Evolutionary conservation across 2,113 vertebrate species (phyloP), one percentile per base, ranked within the genome.

Genomic region (Mobula hypostoma): DNA sequence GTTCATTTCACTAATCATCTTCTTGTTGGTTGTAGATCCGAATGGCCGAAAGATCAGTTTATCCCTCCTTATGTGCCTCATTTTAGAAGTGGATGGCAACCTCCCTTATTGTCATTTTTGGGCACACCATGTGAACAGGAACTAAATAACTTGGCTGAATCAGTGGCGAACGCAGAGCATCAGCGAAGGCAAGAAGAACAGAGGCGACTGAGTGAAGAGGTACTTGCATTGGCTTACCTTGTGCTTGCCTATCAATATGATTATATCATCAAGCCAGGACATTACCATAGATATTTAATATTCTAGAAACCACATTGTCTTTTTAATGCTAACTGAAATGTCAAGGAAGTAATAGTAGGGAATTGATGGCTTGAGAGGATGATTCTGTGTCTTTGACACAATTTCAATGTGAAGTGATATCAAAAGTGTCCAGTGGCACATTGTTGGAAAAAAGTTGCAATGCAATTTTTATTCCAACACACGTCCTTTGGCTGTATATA

Each of bases 21-120:
- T 74, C 0, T 83, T 94, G 61, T 77, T 17, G 70, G 56, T n/a
- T 58, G 0, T 95, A 99, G 99, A 96, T 85, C 97, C 87, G 98
- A 99, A 94, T 99, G 98, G 99, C 98, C 98, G 0, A 98, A 98
- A 95, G 98, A 99, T 4, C 98, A 99, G 72, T 98, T 97, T 85
- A 98, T 99, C 15, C 97, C 98, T 0, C 97, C 97, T 0, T 99
- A 98, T 0, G 87, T 96, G 0, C 97, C 98, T 6, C 96, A 95
- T 2, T 99, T 99, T 95, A 97, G 98, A 27, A 98, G 98, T 0
- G 98, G 98, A 1, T 99, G 99, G 99, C 98, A 99, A 94, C 99
- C 99, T 3, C 98, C 98, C 0, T 94, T 96, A 95, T 83, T 98
- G 66, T 96, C 96, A 48, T 96, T 96, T 80, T 74, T 94, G 94